Base-by-base conservation (phyloP, 2,113 vertebrate genomes). In the Cnemophilus loriae region DNA sequence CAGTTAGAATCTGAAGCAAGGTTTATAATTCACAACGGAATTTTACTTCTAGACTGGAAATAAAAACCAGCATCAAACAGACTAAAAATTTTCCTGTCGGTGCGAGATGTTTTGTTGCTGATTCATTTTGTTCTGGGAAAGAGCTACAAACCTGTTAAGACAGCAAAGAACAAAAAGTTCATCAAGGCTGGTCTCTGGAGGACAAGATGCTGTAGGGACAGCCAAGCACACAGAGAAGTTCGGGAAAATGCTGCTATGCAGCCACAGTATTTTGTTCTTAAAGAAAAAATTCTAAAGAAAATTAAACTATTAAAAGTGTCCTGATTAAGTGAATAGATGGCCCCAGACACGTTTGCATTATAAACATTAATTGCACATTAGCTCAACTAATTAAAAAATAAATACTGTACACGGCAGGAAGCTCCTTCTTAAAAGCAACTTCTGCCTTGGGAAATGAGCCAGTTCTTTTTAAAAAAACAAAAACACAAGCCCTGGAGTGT, bases 351-450 rank as follows among this genome's bases (percentile, higher is more conserved):
- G 49, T 89, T 67, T 95, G 91, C 77, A 83, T 94, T 95, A 92
- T 77, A 96, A 93, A 95, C 95, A 92, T 93, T 96, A 95, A 94
- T 82, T 95, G 94, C 77, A 89, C 52, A 70, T 96, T 95, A 96
- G 63, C 74, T 96, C 89, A 89, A 84, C 84, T 95, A 89, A 95
- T 95, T 96, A 94, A 95, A 96, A 90, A 94, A 95, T 93, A 94
- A 97, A 94, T 89, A 79, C 73, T 61, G 73, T 78, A 89, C 61
- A 44, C 21, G 0, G 93, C 84, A 97, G 94, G 87, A 90, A 92
- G 49, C 73, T 90, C 56, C 85, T 90, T 93, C 87, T 95, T 90
- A 87, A 70, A 92, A 93, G 82, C 50, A 94, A 93, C 42, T 89
- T 88, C 61, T 90, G 80, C 73, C 65, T 87, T 63, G 85, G 94